Base-by-base conservation (phyloP, 92 coral and sea anemone genomes). In the Paragorgia papillata region DNA sequence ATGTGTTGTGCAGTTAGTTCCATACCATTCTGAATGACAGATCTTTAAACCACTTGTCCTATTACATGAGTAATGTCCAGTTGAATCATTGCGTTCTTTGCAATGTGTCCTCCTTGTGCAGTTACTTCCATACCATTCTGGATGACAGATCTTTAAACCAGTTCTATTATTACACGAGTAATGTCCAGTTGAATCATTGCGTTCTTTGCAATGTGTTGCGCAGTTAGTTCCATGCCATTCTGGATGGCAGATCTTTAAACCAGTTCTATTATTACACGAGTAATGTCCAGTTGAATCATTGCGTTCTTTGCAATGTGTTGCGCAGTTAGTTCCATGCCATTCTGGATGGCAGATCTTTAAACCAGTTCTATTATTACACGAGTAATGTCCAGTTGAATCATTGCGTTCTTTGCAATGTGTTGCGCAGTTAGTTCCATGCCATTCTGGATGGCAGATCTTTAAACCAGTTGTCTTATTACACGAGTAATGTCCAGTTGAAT, bases 181-280 rank as follows among this genome's bases (percentile, higher is more conserved):
- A 43, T 66, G 31, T 10, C 73, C 28, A 7, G n/a, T n/a, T n/a
- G 33, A 74, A 26, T n/a, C 0, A 8, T 70, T 27, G 9, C 32
- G 53, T 76, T 61, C 57, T 31, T 18, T 13, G 31, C 81, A 76
- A 61, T 39, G 30, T 20, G 41, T 63, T 12, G 29, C 12, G 31
- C 81, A 76, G 32, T 61, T 53, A 2, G 57, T 24, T 57, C 81
- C 81, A 50, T 41, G 41, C 70, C 57, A 76, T 10, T 35, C 58
- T 28, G 48, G 58, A 30, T 46, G 67, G 60, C 81, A 76, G 48
- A 59, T 82, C 78, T 83, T 82, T 28, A 30, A 35, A 13, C 95
- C 95, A 14, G 85, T 80, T 15, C 33, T 57, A 27, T 20, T 46
- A 48, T 67, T 26, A n/a, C 63, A 31, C 2, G 12, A 17, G 41